Conservation (phyloP, 2,797 vertebrate genomes). For the Eleutherodactylus coqui region DNA sequence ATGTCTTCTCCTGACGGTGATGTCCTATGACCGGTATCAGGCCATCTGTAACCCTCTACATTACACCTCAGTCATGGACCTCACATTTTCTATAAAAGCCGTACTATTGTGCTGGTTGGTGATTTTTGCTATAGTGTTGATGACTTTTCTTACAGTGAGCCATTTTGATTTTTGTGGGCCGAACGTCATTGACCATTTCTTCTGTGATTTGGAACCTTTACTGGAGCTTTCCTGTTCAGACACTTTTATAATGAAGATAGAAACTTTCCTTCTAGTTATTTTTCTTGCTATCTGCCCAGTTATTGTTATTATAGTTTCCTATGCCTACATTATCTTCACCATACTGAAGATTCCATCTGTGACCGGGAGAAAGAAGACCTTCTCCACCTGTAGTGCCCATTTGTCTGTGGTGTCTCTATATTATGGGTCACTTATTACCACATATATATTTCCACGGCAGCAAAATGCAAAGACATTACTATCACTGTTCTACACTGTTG, state of each 20-base stretch:
- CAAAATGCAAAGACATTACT: background rate
- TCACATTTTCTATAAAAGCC: background rate
- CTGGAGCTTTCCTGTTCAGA: background rate
- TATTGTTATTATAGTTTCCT: background rate
- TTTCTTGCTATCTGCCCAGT: background rate
- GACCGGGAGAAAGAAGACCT: background rate
- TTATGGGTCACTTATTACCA: background rate
- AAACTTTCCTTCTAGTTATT: background rate
- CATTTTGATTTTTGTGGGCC: background rate
- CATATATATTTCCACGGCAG: background rate
- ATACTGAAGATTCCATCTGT: background rate
- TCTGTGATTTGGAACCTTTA: background rate
- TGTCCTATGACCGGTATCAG: conserved; percentile 13
- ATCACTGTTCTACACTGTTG: background rate
- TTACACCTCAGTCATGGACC: background rate
- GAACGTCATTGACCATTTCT: background rate
- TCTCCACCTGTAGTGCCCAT: conserved; percentile 9
- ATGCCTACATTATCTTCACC: background rate
- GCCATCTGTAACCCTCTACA: conserved; percentile 2
- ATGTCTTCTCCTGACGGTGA: background rate
- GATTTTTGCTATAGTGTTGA: background rate
- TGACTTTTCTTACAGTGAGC: background rate
- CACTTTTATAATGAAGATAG: background rate
- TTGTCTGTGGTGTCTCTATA: background rate
- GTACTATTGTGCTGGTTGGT: background rate